Evolutionary conservation across 2,113 vertebrate species (phyloP), one percentile per base, ranked within the genome.

Genomic region (Phycodurus eques): DNA sequence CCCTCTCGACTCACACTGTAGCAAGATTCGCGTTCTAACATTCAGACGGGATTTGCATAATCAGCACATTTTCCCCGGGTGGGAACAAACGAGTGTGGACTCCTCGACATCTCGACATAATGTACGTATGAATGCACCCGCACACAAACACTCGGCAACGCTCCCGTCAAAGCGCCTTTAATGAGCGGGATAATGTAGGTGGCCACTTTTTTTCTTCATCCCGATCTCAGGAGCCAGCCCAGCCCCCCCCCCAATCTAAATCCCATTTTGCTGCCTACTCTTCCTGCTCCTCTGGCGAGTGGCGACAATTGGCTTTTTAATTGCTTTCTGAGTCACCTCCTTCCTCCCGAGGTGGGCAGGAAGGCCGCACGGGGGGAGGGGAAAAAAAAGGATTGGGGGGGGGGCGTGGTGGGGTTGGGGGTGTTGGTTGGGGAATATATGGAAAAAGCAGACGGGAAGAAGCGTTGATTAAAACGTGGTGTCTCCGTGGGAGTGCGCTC

Each of bases 321-420:
- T 88, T 91, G 88, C 82, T 88, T 88, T 89, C 83, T 85, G 82
- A 88, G 83, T 87, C 84, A 87, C 85, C 65, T 84, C 78, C 81
- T 83, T 86, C 81, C 82, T 71, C 73, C 0, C 6, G 64, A 47
- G 64, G 43, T 66, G 12, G 0, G 22, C 75, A 83, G 84, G 73
- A 77, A 44, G 71, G 75, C 73, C 11, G 8, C 59, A 7, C 8
- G 63, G 12, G 42, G 42, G 43, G 22, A 12, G 19, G 61, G 53
- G 66, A 47, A 67, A 14, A 17, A 57, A 69, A 47, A 67, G 8
- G 15, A 51, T 65, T 49, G 67, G 75, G 64, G 73, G 81, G 44
- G 33, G 59, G 72, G 63, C 54, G 73, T 46, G 44, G 10, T 6
- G 46, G 46, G 46, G 13, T 0, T 0, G 35, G 6, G 3, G 6